Evolutionary conservation across 2,113 vertebrate species (phyloP), one percentile per base, ranked within the genome.

Genomic region (Stictonetta naevosa): DNA sequence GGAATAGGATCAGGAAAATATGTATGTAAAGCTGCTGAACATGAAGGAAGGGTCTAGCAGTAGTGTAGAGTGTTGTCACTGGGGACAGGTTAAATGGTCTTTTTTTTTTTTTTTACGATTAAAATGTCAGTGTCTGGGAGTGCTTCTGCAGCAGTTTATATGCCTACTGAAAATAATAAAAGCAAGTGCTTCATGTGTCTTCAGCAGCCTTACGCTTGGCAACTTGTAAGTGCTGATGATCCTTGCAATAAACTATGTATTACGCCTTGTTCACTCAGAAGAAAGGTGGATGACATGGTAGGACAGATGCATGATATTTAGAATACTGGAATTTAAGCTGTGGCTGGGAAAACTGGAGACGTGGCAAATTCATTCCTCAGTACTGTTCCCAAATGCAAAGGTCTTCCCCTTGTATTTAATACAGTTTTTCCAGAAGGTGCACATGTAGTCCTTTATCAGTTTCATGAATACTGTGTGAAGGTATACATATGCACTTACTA

Each of bases 381-480:
- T 63, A 18, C 20, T 48, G 2, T 60, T 72, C n/a, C n/a, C 38
- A 11, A 38, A 18, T 19, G 22, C 38, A 44, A 31, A 33, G 20
- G 6, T 81, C 7, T 64, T 68, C 40, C 87, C 17, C 63, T 87
- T 81, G 40, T 87, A 23, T 68, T 80, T 81, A 42, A 25, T 68
- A 26, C 3, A 9, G 5, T 91, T 93, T 87, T 10, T 40, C 53
- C 26, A 26, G 1, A 60, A 42, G n/a, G 26, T 28, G 1, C 7
- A 6, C 2, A 0, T 40, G 2, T 26, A 20, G 21, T 31, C 52
- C 23, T 25, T 77, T 42, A 25, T 2, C 23, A 64, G 52, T 44
- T 40, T 50, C 21, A 36, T 20, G 29, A 67, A 55, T 10, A 7
- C 18, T 71, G 13, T 26, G 10, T 16, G 44, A 40, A 23, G 66